Base-by-base conservation (phyloP, 2,113 vertebrate genomes). In the Danionella cerebrum region DNA sequence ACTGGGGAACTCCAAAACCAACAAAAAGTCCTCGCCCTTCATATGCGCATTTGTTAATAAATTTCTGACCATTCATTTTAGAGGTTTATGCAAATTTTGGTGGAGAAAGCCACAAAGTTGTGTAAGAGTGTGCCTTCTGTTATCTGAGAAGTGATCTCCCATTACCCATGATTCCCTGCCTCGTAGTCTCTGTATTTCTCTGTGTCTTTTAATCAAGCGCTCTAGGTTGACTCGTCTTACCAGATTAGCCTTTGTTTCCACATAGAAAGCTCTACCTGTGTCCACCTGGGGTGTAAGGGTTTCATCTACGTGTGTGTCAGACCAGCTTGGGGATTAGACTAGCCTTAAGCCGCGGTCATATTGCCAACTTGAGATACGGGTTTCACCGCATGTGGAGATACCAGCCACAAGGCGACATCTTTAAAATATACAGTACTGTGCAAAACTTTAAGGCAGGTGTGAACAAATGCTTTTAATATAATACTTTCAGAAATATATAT, bases 141-240 rank as follows among this genome's bases (percentile, higher is more conserved):
- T 64, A 69, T 67, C 25, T 16, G 44, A 70, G 68, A 67, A 16
- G 55, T 7, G 57, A 29, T 55, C 72, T 75, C 53, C 25, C 12
- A n/a, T 75, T 75, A 39, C 73, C 58, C 18, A 13, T 27, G 9
- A 22, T 65, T 65, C 50, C n/a, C 18, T 65, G 21, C 4, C 41
- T 48, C 36, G n/a, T 58, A 29, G 19, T 50, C 58, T 51, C 71
- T n/a, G 4, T 42, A 18, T 42, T 33, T 42, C 64, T 19, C 21
- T 65, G 50, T 24, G 36, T 54, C 1, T 67, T 52, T 67, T 45
- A 55, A 42, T 67, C 51, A 55, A 36, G 9, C 38, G 54, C 16
- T 47, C 51, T 47, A 12, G 16, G 27, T 4, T 29, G 19, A 21
- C 52, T 67, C 42, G 1, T 55, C 41, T 75, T 70, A 63, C 58